Evolutionary conservation across 2,888 invertebrate species (phyloP).

Genomic region (Pandemis corylana): DNA sequence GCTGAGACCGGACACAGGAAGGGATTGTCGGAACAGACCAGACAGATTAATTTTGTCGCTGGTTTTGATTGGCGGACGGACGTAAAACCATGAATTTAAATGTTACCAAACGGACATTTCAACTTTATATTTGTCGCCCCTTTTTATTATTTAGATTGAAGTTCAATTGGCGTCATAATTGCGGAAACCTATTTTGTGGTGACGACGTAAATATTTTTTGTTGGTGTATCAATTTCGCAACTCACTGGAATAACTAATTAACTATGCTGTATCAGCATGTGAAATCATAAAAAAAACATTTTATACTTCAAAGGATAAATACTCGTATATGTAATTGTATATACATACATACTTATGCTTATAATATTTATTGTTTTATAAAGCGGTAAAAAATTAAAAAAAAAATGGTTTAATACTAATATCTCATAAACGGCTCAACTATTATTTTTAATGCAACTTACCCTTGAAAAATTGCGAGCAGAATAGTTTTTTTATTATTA

Average conservation of each 20-base stretch:
- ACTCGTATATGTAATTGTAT: too few relatives aligned
- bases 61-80: conserved; percentile 58
- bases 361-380: too few relatives aligned
- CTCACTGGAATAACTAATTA: background rate
- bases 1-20: conserved; percentile 55
- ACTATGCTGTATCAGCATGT: too few relatives aligned
- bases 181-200: background rate
- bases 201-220: background rate
- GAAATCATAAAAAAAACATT: too few relatives aligned
- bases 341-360: too few relatives aligned
- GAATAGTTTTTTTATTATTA: too few relatives aligned
- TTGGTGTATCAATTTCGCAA: background rate
- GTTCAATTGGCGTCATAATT: background rate
- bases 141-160: conserved; percentile 2
- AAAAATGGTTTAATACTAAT: too few relatives aligned
- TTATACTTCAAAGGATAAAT: too few relatives aligned
- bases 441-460: too few relatives aligned
- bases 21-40: conserved; percentile 56
- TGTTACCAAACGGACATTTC: conserved; percentile 32
- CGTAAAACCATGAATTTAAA: conserved; percentile 44
- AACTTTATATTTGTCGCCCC: conserved; percentile 27
- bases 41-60: conserved; percentile 68
- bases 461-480: too few relatives aligned
- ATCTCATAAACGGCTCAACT: too few relatives aligned
- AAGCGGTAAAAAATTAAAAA: too few relatives aligned